Percentiles rank a stretch among this genome's conserved stretches.
These are phyloP conservation scores for Sardina pilchardus DNA, from an alignment of 2,113 vertebrate species.

Conservation along the genomic window DNA sequence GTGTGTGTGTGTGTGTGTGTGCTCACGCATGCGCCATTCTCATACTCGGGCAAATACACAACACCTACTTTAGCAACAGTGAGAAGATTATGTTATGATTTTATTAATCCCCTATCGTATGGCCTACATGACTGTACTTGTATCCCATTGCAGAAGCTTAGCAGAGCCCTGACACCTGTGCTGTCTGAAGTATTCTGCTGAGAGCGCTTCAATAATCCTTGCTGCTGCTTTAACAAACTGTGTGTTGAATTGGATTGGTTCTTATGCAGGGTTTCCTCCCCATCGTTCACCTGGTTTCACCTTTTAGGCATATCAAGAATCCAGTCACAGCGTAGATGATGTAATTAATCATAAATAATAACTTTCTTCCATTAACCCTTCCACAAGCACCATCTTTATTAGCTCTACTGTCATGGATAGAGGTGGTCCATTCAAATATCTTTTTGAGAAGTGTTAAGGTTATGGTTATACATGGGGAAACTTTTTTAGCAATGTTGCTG, in stretches of 20 bases:
- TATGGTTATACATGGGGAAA: no score
- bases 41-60: neutral
- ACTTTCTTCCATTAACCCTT: no score
- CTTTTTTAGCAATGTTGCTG: no score
- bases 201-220: neutral
- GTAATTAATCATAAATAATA: no score
- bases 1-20: neutral
- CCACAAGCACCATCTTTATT: no score
- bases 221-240: neutral
- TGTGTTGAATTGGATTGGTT: neutral
- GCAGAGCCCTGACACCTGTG: neutral
- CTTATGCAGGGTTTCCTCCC: neutral
- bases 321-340: no score
- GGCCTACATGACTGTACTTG: neutral
- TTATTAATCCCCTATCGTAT: neutral
- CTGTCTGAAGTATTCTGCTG: neutral
- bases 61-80: neutral
- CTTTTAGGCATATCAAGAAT: no score
- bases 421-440: no score
- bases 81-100: neutral
- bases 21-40: neutral
- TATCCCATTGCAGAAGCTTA: neutral
- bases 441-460: no score
- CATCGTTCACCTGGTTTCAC: neutral
- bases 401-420: no score